Percentiles rank a stretch among this genome's conserved stretches.
These are phyloP conservation scores for Rhopalosiphum nymphaeae DNA, from an alignment of 2,888 invertebrate genomes.

Conservation along the genomic window DNA sequence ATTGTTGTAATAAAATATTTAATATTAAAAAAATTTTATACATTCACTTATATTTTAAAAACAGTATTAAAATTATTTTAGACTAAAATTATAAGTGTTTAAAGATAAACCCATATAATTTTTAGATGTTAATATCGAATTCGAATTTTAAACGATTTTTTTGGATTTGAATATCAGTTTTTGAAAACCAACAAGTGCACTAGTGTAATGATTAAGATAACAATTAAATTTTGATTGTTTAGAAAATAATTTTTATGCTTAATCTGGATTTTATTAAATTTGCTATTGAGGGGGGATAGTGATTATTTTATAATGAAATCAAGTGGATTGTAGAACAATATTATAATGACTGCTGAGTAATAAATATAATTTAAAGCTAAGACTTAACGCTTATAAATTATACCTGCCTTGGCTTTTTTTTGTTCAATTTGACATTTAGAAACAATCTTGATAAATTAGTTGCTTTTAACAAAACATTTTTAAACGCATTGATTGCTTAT, in stretches of 20 bases:
- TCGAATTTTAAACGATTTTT: background rate
- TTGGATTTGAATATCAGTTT: background rate
- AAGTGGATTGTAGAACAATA: background rate
- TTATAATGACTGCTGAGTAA: background rate
- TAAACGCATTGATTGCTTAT: background rate
- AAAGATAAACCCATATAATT: background rate
- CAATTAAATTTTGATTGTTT: background rate
- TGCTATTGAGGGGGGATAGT: background rate
- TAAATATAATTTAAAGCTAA: background rate
- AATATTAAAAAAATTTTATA: background rate
- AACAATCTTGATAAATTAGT: constrained; percentile 5
- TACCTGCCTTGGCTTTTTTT: background rate
- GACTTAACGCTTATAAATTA: background rate
- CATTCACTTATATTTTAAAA: background rate
- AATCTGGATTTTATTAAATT: background rate
- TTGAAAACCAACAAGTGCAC: background rate
- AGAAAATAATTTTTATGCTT: background rate
- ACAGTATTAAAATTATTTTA: background rate
- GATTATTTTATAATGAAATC: background rate
- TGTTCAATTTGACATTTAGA: background rate
- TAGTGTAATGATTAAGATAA: background rate
- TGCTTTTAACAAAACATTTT: background rate
- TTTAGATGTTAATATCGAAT: background rate
- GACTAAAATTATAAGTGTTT: background rate
- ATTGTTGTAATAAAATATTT: background rate